Conservation (phyloP, 2,888 invertebrate species). For the Hartigia nigra region DNA sequence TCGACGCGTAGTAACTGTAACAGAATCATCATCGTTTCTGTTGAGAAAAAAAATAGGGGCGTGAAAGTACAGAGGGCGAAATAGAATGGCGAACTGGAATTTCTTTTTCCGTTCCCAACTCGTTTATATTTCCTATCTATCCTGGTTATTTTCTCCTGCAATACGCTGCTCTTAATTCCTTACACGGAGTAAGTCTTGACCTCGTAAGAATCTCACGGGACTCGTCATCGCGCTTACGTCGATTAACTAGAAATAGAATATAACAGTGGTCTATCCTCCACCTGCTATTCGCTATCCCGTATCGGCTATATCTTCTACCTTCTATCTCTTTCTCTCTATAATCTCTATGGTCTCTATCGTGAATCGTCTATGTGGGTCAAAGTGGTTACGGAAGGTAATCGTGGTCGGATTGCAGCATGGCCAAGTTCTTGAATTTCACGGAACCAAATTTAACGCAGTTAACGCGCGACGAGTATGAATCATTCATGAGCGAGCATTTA, state of each 20-base stretch:
- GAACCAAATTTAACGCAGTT: constrained; percentile 3
- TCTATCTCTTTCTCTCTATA: constrained; percentile 1
- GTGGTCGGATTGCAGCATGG: background rate
- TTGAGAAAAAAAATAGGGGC: constrained; percentile 18
- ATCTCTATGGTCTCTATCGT: constrained; percentile 7
- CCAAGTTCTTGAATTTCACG: background rate
- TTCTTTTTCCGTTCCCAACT: background rate
- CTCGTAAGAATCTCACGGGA: background rate
- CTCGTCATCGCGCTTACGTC: constrained; percentile 2
- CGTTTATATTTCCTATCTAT: background rate
- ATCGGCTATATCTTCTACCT: background rate
- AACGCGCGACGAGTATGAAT: constrained; percentile 6
- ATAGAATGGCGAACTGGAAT: background rate
- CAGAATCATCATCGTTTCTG: constrained; percentile 28
- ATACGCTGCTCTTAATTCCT: background rate
- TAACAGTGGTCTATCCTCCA: background rate
- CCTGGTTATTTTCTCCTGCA: background rate
- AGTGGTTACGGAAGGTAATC: constrained; percentile 8
- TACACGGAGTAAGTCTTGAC: background rate
- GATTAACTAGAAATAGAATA: constrained; percentile 3
- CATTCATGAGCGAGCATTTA: background rate
- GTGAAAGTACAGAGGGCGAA: background rate
- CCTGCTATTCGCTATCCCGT: background rate
- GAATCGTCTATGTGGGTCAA: constrained; percentile 11
- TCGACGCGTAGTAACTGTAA: constrained; percentile 74